Base-by-base conservation (phyloP, 1,140 invertebrate species). In the Heliconius congener region DNA sequence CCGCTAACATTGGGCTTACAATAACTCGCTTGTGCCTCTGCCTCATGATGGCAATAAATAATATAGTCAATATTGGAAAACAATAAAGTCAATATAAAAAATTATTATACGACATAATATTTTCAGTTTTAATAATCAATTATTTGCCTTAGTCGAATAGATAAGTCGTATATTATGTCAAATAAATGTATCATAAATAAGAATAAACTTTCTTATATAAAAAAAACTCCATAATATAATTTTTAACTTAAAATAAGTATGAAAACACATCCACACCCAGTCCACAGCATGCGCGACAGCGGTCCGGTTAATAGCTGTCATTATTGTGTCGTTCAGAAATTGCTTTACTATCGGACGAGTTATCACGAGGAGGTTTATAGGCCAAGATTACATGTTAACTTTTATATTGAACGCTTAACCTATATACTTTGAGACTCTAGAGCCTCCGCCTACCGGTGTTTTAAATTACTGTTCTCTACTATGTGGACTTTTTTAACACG, bases 321-420 rank as follows among this genome's bases (percentile, higher is more conserved):
- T 94, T 94, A 93, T 84, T 83, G 87, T 89, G 90, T 90, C 90
- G 91, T 88, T 89, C 89, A 90, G 91, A 93, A 94, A 94, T 94
- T 94, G 90, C 91, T 90, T 86, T 85, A 91, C 91, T 94, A 94
- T 94, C 92, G 88, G 88, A 89, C 84, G 89, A 90, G 88, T 87
- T 92, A 94, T 93, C 92, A 93, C 84, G 88, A 46, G 42, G 42
- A 46, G 42, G 81, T 93, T 94, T 93, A 93, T 93, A 94, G 91
- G 87, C 85, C 82, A 84, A 92, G 91, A 94, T 94, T 94, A 92
- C 85, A 94, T 87, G 86, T 82, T 89, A 84, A 78, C 78, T 83
- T 83, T 82, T 84, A 83, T 83, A 82, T 80, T 46, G 77, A 57
- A 73, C 73, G 70, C 80, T 55, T 71, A 74, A 39, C 27, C 23